Percentiles rank a stretch among this genome's conserved stretches.
Conservation (phyloP, 2,888 invertebrate genomes). For the Drosophila mulleri region DNA sequence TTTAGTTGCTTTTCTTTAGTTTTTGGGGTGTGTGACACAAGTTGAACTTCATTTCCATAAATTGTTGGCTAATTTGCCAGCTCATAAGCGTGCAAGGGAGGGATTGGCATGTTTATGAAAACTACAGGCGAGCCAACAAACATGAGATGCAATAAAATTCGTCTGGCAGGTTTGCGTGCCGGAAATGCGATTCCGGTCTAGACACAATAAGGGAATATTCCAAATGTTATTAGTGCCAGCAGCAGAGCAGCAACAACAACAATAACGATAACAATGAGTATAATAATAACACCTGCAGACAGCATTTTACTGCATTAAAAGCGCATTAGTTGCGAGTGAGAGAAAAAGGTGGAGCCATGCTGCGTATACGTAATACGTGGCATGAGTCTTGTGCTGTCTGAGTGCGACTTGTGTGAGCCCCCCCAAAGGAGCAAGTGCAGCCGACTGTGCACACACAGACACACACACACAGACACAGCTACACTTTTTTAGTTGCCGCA, state of each 20-base stretch:
- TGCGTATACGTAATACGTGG: slow-evolving; percentile 45
- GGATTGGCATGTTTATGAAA: slow-evolving; percentile 28
- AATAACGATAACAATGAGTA: slow-evolving; percentile 16
- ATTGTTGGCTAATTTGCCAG: slow-evolving; percentile 32
- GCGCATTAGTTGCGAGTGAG: slow-evolving; percentile 33
- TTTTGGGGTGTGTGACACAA: slow-evolving; percentile 43
- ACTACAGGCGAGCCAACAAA: slow-evolving; percentile 11
- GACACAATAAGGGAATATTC: slow-evolving; percentile 55
- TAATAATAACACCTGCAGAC: slow-evolving; percentile 48
- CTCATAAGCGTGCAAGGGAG: slow-evolving; percentile 7
- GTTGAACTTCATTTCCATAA: slow-evolving; percentile 49
- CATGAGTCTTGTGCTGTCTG: slow-evolving; percentile 2
- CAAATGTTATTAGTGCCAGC: slow-evolving; percentile 32
- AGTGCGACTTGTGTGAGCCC: background rate
- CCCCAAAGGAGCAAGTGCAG: slow-evolving; percentile 28
- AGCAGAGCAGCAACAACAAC: background rate
- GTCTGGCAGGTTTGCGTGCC: slow-evolving; percentile 61
- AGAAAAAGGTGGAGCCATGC: slow-evolving; percentile 9
- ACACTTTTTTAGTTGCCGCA: slow-evolving; percentile 29
- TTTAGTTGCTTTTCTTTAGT: slow-evolving; percentile 6
- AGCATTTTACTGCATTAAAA: slow-evolving; percentile 59
- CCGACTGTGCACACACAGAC: slow-evolving; percentile 17
- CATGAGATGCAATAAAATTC: slow-evolving; percentile 52
- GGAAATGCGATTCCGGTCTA: slow-evolving; percentile 72
- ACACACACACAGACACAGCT: background rate